Conservation (phyloP, 2,888 invertebrate species). For the Lasioglossum vierecki region DNA sequence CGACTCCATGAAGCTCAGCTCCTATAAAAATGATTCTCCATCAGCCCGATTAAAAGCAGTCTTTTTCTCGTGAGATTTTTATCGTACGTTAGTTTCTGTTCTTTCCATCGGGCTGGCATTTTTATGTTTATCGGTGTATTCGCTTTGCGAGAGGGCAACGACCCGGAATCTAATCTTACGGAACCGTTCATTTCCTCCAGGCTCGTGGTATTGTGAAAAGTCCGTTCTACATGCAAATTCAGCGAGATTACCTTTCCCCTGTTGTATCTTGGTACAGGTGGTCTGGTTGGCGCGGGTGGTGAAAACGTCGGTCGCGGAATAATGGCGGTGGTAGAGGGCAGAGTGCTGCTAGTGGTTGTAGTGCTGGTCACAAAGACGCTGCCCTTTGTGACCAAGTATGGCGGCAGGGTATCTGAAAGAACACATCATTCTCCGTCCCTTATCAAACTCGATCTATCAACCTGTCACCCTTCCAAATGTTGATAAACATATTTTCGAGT, state of each 20-base stretch:
- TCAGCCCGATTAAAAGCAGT: neutral
- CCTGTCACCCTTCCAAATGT: too few species aligned
- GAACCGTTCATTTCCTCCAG: neutral
- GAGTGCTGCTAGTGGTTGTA: constrained; percentile 84
- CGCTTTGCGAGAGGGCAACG: neutral
- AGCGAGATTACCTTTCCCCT: constrained; percentile 85
- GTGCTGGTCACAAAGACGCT: constrained; percentile 82
- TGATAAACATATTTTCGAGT: too few species aligned
- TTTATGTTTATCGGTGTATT: neutral
- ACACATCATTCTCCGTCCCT: neutral
- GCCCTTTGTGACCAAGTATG: constrained; percentile 83
- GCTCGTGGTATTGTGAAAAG: neutral
- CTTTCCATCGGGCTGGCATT: neutral
- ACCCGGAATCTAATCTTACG: neutral
- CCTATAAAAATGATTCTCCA: constrained; percentile 81
- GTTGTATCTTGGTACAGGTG: constrained; percentile 90
- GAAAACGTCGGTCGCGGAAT: constrained; percentile 80
- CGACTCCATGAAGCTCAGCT: constrained; percentile 93
- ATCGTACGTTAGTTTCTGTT: neutral
- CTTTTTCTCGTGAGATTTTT: neutral
- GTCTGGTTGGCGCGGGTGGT: constrained; percentile 85
- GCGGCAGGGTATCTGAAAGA: constrained; percentile 85
- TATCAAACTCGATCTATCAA: neutral
- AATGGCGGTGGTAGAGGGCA: constrained; percentile 84
- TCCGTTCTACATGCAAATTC: neutral